Percentiles rank a stretch among this genome's conserved stretches.
Evolutionary conservation across 2,113 vertebrate genomes (phyloP).

Genomic region (Dasypus novemcinctus): DNA sequence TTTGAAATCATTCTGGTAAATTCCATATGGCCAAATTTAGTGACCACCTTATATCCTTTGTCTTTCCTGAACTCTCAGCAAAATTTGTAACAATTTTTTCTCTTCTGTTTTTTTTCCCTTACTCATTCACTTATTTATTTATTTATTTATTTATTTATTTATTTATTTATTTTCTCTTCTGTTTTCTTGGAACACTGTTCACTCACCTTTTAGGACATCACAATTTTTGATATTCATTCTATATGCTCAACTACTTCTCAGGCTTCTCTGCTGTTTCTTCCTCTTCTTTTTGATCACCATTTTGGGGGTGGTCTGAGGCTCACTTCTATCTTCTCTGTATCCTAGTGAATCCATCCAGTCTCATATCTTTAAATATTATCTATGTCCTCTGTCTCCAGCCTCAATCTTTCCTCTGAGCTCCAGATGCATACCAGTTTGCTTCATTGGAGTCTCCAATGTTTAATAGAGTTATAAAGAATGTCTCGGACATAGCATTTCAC

Average conservation of each 20-base stretch:
- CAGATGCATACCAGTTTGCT: neutral
- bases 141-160: too few species aligned
- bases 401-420: neutral
- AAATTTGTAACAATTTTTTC: neutral
- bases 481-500: neutral
- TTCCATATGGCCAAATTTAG: neutral
- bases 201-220: neutral
- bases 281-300: neutral
- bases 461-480: neutral
- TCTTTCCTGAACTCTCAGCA: neutral
- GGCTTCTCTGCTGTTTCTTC: neutral
- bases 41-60: too few species aligned
- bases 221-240: neutral
- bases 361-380: neutral
- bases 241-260: neutral
- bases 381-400: neutral
- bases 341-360: neutral
- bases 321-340: neutral
- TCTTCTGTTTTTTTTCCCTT: neutral
- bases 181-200: neutral
- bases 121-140: too few species aligned
- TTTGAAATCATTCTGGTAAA: neutral
- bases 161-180: too few species aligned
- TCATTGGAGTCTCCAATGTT: neutral
- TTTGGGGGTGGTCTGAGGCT: neutral